phyloP scores from a whole-genome alignment of 2,113 vertebrate genomes.

The Apodemus sylvaticus region DNA sequence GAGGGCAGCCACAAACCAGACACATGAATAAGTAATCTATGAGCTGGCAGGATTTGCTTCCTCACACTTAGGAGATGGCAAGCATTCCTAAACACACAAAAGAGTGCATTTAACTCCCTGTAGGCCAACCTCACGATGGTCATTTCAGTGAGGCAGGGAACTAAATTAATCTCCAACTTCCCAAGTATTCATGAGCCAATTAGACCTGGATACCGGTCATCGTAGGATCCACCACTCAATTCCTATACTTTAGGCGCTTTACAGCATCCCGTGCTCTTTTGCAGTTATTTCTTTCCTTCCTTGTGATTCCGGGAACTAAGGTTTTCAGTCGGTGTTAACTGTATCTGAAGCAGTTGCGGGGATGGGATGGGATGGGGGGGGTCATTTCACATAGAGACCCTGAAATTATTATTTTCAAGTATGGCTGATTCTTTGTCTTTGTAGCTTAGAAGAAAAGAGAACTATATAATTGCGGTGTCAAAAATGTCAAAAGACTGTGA shows the following conservation, averaged over 20 bases:
- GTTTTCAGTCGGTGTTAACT: conserved; percentile 68
- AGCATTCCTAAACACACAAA: neutral
- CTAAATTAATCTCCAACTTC: neutral
- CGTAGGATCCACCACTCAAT: conserved; percentile 2
- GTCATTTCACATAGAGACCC: conserved; percentile 57
- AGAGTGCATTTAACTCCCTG: conserved; percentile 7
- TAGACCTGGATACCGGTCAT: neutral
- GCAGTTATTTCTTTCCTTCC: conserved; percentile 8
- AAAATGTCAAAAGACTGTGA: conserved; percentile 76
- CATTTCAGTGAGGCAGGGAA: neutral
- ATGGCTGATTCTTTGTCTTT: conserved; percentile 61
- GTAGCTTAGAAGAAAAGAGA: conserved; percentile 62
- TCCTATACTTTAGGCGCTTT: conserved; percentile 15
- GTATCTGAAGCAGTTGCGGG: conserved; percentile 46
- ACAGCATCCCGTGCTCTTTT: conserved; percentile 10
- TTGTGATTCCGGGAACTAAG: conserved; percentile 24
- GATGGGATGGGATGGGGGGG: conserved; percentile 33
- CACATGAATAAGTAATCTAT: conserved; percentile 56
- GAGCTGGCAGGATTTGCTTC: neutral
- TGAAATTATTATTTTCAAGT: conserved; percentile 77
- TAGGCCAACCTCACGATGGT: neutral
- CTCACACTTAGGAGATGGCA: neutral
- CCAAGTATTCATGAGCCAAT: neutral
- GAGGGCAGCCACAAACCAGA: conserved; percentile 63
- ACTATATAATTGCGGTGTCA: conserved; percentile 74